phyloP scores from a whole-genome alignment of 1,140 invertebrate species.

The Spodoptera frugiperda region DNA sequence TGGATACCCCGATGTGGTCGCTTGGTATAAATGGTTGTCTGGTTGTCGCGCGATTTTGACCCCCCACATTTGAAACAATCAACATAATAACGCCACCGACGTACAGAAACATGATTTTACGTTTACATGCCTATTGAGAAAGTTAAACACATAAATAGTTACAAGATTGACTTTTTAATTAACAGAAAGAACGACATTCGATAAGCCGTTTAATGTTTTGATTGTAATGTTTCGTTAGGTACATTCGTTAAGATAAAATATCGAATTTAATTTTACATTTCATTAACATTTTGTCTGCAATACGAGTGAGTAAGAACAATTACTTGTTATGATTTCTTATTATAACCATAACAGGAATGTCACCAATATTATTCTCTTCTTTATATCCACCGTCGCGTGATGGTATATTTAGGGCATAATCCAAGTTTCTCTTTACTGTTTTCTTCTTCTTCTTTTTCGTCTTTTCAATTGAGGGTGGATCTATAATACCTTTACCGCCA shows the following conservation, averaged over 20 bases:
- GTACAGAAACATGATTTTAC: slow-evolving; percentile 22
- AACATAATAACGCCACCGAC: slow-evolving; percentile 8
- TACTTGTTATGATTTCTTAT: background rate
- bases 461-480: slow-evolving; percentile 34
- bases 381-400: background rate
- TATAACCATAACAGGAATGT: background rate
- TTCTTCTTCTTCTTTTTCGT: slow-evolving; percentile 52
- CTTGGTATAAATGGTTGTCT: no score
- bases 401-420: background rate
- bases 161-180: slow-evolving; percentile 41
- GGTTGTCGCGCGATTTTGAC: background rate
- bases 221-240: slow-evolving; percentile 10
- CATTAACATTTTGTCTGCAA: no score
- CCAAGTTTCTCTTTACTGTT: slow-evolving; percentile 20
- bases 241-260: background rate
- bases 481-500: slow-evolving; percentile 69
- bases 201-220: slow-evolving; percentile 23
- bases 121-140: slow-evolving; percentile 1
- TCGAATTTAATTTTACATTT: no score
- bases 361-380: background rate
- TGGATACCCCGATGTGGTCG: background rate
- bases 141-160: background rate
- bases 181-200: background rate
- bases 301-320: background rate
- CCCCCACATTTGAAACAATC: slow-evolving; percentile 13